These are phyloP conservation scores for Brenthis ino DNA, from an alignment of 2,888 invertebrate species.

Conservation along the genomic window DNA sequence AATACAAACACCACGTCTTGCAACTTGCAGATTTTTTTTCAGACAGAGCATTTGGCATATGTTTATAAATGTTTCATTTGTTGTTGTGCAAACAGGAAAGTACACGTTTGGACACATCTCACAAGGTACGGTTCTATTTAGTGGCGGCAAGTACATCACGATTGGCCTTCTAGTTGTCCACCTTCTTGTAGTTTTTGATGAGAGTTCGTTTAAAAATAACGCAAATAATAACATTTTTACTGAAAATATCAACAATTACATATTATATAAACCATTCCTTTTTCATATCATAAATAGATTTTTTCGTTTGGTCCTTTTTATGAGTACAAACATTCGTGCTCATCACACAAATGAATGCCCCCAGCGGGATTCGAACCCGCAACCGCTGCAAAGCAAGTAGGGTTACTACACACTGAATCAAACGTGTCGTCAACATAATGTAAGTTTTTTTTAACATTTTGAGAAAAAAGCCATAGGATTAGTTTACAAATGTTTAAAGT, in stretches of 20 bases:
- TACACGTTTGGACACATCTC: conserved; percentile 47
- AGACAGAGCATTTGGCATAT: conserved; percentile 45
- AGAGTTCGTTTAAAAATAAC: conserved; percentile 13
- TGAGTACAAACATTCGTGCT: too few relatives aligned
- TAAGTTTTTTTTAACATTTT: too few relatives aligned
- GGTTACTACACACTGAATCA: too few relatives aligned
- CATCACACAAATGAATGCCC: too few relatives aligned
- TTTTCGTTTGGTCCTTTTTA: background rate
- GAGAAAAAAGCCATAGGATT: too few relatives aligned
- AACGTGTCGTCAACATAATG: too few relatives aligned
- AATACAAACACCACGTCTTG: conserved; percentile 45
- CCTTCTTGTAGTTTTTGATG: conserved; percentile 12
- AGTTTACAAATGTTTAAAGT: too few relatives aligned
- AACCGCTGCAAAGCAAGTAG: too few relatives aligned
- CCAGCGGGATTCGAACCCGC: too few relatives aligned
- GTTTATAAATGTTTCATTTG: conserved; percentile 47
- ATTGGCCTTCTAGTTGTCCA: conserved; percentile 26
- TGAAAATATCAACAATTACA: conserved; percentile 18
- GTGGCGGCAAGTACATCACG: conserved; percentile 32
- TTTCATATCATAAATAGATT: background rate
- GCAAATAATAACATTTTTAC: conserved; percentile 19
- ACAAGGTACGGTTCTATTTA: conserved; percentile 40
- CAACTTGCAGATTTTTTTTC: conserved; percentile 26
- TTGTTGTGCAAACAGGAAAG: conserved; percentile 48
- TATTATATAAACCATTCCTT: background rate